Percentiles rank a stretch among this genome's conserved stretches.
Conservation (phyloP, 2,113 vertebrate species). For the Nicator chloris region DNA sequence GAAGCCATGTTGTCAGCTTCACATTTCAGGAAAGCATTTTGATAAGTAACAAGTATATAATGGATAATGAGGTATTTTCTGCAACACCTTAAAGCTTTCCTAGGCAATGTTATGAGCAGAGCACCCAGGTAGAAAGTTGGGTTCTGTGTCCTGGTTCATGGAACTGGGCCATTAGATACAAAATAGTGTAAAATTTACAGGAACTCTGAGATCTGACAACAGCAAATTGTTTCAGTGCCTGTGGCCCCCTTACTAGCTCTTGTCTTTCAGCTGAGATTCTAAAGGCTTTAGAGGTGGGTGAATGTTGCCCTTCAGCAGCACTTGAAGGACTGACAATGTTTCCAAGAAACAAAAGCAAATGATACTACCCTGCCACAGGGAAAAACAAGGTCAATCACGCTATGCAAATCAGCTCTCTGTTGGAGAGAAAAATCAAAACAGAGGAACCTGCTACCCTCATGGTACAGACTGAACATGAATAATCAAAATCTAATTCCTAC, state of each 20-base stretch:
- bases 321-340: background rate
- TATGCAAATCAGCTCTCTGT: slow-evolving; percentile 37
- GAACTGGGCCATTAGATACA: background rate
- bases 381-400: slow-evolving; percentile 59
- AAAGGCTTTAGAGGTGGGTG: background rate
- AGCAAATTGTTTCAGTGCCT: background rate
- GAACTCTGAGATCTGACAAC: background rate
- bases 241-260: background rate
- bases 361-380: background rate
- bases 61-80: background rate
- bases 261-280: background rate
- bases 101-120: background rate
- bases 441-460: background rate
- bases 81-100: background rate
- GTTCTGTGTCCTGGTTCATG: background rate
- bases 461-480: background rate
- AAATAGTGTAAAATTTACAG: background rate
- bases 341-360: slow-evolving; percentile 5
- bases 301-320: slow-evolving; percentile 33
- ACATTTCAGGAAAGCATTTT: background rate
- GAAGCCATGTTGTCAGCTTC: background rate
- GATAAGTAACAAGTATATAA: background rate
- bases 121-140: background rate
- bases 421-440: slow-evolving; percentile 55
- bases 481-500: slow-evolving; percentile 43